Conservation (phyloP, 2,797 vertebrate species). For the Onychomys leucogaster region DNA sequence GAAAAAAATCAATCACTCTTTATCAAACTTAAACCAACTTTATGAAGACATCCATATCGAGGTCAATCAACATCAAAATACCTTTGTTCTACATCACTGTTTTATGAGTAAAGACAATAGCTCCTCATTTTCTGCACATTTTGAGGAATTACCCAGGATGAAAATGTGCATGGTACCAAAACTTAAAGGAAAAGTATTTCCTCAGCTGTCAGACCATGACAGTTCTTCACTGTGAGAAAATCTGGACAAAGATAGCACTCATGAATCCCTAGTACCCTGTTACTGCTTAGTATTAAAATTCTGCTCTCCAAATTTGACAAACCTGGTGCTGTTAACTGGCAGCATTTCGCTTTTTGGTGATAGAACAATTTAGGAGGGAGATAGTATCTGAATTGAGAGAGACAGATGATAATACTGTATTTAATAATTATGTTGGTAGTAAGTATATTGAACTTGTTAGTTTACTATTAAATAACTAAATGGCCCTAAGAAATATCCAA, state of each 20-base stretch:
- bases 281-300: conserved; percentile 22
- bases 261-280: conserved; percentile 31
- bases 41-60: too few species aligned
- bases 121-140: too few species aligned
- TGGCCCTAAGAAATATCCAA: neutral
- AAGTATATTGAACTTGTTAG: conserved; percentile 16
- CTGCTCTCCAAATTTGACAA: neutral
- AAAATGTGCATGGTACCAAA: too few species aligned
- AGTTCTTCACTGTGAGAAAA: conserved; percentile 16
- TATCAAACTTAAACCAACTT: too few species aligned
- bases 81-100: too few species aligned
- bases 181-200: too few species aligned
- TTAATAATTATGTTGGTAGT: neutral
- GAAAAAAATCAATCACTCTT: too few species aligned
- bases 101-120: too few species aligned
- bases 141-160: too few species aligned
- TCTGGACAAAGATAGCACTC: neutral
- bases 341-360: neutral
- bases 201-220: too few species aligned
- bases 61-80: too few species aligned
- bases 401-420: neutral
- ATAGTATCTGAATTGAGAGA: neutral
- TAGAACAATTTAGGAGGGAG: neutral
- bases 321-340: neutral
- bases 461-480: neutral